A percentile compares a stretch with the other conserved stretches of the same genome.
Conservation (phyloP, 2,888 invertebrate genomes). For the Deladenus siricidicola region DNA sequence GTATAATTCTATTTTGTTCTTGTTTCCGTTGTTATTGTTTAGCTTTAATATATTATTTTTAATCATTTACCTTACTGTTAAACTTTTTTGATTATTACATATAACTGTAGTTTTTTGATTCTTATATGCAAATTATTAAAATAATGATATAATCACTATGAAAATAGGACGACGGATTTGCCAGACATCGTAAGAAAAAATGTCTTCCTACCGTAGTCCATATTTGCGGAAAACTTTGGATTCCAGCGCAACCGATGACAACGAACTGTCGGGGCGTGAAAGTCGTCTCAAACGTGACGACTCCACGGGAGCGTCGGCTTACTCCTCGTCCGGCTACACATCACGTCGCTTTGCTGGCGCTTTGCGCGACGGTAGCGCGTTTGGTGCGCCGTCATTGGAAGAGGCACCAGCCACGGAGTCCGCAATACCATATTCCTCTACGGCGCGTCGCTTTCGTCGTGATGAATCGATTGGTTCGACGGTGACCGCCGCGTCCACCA, state of each 20-base stretch:
- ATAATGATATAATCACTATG: too few species aligned
- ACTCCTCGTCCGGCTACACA: neutral
- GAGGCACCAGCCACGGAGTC: too few species aligned
- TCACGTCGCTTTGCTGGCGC: neutral
- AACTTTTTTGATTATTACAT: neutral
- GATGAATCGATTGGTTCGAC: neutral
- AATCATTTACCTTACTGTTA: neutral
- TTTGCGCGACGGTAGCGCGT: neutral
- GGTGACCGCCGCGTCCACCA: neutral
- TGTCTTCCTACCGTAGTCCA: neutral
- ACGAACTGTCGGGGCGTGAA: too few species aligned
- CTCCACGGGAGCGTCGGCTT: neutral
- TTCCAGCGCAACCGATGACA: neutral
- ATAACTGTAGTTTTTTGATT: neutral
- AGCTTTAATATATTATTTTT: too few species aligned
- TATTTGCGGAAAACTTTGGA: neutral
- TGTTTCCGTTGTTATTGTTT: too few species aligned
- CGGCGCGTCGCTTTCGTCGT: neutral
- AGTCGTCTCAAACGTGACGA: neutral
- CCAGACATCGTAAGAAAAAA: too few species aligned
- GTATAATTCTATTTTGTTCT: too few species aligned
- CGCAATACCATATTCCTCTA: too few species aligned
- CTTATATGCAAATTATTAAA: neutral
- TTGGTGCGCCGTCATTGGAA: too few species aligned
- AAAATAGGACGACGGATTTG: too few species aligned